Conservation (phyloP, 1,140 invertebrate species). For the Varroa destructor region DNA sequence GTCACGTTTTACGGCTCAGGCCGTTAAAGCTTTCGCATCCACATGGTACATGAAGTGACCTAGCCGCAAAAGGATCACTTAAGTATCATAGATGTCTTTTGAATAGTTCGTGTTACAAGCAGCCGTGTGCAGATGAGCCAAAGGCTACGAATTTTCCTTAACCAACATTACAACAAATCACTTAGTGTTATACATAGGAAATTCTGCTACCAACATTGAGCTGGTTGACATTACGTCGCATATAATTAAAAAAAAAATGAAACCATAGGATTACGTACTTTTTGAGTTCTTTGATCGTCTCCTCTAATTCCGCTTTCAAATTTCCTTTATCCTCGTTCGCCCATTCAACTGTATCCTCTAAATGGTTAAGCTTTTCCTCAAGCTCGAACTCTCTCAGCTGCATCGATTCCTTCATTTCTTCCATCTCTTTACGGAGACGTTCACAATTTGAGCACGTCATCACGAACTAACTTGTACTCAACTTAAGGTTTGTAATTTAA, state of each 20-base stretch:
- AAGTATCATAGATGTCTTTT: too few relatives aligned
- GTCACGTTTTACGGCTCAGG: too few relatives aligned
- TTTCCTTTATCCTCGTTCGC: slow-evolving; percentile 11
- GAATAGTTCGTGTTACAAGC: too few relatives aligned
- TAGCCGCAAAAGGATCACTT: too few relatives aligned
- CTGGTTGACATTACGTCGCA: too few relatives aligned
- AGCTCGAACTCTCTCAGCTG: slow-evolving; percentile 15
- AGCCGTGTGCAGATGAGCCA: too few relatives aligned
- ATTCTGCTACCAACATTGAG: background rate
- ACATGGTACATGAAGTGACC: too few relatives aligned
- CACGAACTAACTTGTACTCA: background rate
- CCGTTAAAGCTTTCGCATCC: too few relatives aligned
- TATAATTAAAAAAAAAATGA: background rate
- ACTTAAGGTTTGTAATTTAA: too few relatives aligned
- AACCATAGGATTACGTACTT: background rate
- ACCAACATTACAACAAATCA: too few relatives aligned
- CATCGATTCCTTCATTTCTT: slow-evolving; percentile 1
- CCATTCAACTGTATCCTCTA: slow-evolving; percentile 13
- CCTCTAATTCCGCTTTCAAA: slow-evolving; percentile 8
- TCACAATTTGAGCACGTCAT: slow-evolving; percentile 23
- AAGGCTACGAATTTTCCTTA: too few relatives aligned
- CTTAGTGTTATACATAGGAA: background rate
- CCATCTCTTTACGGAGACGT: slow-evolving; percentile 15
- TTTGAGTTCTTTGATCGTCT: slow-evolving; percentile 12
- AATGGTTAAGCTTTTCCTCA: slow-evolving; percentile 14